Evolutionary conservation across 2,888 invertebrate species (phyloP).

Genomic region (Calameuta pallipes): DNA sequence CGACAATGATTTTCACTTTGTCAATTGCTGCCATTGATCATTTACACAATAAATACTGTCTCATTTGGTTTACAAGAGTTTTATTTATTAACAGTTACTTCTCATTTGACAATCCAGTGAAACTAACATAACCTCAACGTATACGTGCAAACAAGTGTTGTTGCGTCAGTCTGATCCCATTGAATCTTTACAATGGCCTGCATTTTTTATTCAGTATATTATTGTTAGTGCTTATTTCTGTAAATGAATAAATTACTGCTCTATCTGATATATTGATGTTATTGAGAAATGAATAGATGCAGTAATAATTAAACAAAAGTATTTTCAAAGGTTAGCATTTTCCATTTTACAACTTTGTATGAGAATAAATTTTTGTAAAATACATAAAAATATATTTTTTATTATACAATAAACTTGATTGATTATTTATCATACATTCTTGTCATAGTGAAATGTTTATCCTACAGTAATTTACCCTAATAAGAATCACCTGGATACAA

Average conservation of each 20-base stretch:
- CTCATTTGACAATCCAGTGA: slow-evolving; percentile 3
- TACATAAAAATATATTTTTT: background rate
- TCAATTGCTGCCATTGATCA: slow-evolving; percentile 82
- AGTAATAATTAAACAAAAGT: background rate
- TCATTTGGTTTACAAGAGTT: background rate
- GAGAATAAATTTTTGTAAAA: background rate
- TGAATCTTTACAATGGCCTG: background rate
- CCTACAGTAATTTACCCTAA: background rate
- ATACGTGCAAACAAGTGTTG: background rate
- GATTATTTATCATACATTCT: background rate
- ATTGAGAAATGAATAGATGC: slow-evolving; percentile 4
- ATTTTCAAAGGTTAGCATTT: background rate
- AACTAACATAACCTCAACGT: slow-evolving; percentile 12
- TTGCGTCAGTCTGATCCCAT: background rate
- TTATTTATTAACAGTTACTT: background rate
- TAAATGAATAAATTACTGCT: slow-evolving; percentile 1
- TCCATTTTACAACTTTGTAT: background rate
- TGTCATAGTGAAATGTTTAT: background rate
- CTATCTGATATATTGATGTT: background rate
- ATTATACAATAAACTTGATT: background rate
- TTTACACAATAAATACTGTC: slow-evolving; percentile 21
- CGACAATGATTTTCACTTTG: slow-evolving; percentile 89
- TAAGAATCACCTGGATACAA: slow-evolving; percentile 34
- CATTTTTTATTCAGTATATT: background rate
- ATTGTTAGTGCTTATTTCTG: background rate